Percentiles rank a stretch among this genome's conserved stretches.
Conservation (phyloP, 30 jellyfish, hydroid and myxozoan species). For the Cassiopea xamachana region DNA sequence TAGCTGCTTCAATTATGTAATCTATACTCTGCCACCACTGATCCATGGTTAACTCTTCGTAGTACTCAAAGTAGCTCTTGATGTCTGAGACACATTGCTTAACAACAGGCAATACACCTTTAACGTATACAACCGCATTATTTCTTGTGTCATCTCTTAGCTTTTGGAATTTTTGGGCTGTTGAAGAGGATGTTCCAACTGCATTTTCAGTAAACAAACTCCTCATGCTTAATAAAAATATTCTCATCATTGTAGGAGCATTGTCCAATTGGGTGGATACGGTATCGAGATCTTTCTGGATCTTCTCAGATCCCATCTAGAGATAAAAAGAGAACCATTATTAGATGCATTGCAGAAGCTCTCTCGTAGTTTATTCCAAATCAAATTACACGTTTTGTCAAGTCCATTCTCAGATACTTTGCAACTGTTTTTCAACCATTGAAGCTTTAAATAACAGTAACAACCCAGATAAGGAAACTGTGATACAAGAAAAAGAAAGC, state of each 20-base stretch:
- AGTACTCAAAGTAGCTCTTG: slow-evolving; percentile 35
- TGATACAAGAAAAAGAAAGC: no score
- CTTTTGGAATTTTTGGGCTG: slow-evolving; percentile 17
- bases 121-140: slow-evolving; percentile 52
- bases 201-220: slow-evolving; percentile 40
- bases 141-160: slow-evolving; percentile 39
- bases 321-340: no score
- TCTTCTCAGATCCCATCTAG: background rate
- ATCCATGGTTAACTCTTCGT: slow-evolving; percentile 25
- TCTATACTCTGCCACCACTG: slow-evolving; percentile 60
- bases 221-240: slow-evolving; percentile 44
- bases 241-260: slow-evolving; percentile 10
- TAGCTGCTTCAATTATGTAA: slow-evolving; percentile 35
- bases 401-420: no score
- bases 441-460: no score
- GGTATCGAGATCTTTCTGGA: background rate
- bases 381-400: no score
- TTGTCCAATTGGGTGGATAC: background rate
- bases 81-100: slow-evolving; percentile 34
- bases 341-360: no score
- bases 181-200: background rate
- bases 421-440: no score
- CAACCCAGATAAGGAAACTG: no score
- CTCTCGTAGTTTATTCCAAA: no score
- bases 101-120: slow-evolving; percentile 44